Percentiles rank a stretch among this genome's conserved stretches.
These are phyloP conservation scores for Rhodeus uyekii DNA, from an alignment of 2,797 vertebrate genomes.

Conservation along the genomic window DNA sequence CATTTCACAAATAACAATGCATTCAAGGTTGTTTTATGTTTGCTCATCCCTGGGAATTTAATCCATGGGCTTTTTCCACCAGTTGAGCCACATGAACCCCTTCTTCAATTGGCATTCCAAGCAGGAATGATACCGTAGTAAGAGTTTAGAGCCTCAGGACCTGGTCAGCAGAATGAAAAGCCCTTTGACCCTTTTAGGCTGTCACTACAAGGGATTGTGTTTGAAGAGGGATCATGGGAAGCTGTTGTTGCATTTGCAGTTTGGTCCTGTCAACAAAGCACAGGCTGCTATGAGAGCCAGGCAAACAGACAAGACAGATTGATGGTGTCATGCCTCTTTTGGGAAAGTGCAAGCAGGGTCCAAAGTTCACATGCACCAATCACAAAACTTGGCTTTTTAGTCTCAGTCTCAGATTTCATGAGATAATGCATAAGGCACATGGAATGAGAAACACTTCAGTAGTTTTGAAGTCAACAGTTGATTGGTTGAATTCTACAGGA, in stretches of 20 bases:
- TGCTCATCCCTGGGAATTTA: neutral
- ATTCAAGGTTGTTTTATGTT: neutral
- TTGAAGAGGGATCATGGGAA: conserved; percentile 36
- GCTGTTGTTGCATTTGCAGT: conserved; percentile 31
- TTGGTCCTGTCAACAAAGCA: conserved; percentile 38
- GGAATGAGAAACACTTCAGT: neutral
- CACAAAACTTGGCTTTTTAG: neutral
- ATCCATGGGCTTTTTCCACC: neutral
- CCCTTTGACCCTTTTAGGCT: conserved; percentile 18
- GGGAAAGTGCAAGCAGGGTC: neutral
- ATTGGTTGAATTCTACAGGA: neutral
- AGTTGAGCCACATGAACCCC: neutral
- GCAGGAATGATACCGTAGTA: neutral
- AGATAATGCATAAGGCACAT: neutral
- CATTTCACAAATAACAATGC: neutral
- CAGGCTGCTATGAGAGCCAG: conserved; percentile 20
- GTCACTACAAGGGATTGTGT: conserved; percentile 15
- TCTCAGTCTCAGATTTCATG: neutral
- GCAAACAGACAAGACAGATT: conserved; percentile 33
- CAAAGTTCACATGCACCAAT: neutral
- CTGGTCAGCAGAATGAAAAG: conserved; percentile 30
- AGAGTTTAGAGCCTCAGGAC: neutral
- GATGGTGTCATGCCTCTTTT: conserved; percentile 13
- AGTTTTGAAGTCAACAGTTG: neutral
- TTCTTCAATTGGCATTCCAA: conserved; percentile 20